phyloP scores from a whole-genome alignment of 2,113 vertebrate species.

The Mastomys coucha region DNA sequence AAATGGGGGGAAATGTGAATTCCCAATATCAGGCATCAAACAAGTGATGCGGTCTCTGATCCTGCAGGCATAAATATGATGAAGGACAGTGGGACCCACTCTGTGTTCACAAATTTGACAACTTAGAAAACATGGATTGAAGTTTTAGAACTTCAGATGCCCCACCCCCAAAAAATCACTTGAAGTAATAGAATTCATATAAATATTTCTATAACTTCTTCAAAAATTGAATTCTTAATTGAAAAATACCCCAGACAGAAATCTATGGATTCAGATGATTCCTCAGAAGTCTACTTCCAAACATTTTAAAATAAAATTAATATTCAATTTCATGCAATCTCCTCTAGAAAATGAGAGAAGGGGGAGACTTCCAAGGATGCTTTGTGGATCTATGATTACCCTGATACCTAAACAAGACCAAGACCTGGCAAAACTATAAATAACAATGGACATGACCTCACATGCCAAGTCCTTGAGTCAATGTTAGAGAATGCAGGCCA shows the following conservation, averaged over 20 bases:
- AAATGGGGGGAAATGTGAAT: not conserved
- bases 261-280: not conserved
- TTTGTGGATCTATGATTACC: not conserved
- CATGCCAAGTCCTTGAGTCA: not conserved
- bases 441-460: not conserved
- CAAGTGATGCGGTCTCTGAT: not conserved
- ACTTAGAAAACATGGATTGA: not conserved
- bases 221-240: slow-evolving; percentile 12
- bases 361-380: not conserved
- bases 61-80: not conserved
- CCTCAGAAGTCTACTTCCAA: not conserved
- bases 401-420: not conserved
- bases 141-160: not conserved
- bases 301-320: not conserved
- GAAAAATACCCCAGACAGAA: not conserved
- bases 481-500: not conserved
- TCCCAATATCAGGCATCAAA: not conserved
- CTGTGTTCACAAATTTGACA: not conserved
- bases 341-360: not conserved
- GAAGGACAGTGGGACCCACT: not conserved
- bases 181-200: not conserved
- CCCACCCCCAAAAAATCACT: not conserved
- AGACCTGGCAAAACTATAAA: not conserved
- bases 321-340: not conserved
- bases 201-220: not conserved